Evolutionary conservation across 1,140 invertebrate species (phyloP).

Genomic region (Drosophila subobscura): DNA sequence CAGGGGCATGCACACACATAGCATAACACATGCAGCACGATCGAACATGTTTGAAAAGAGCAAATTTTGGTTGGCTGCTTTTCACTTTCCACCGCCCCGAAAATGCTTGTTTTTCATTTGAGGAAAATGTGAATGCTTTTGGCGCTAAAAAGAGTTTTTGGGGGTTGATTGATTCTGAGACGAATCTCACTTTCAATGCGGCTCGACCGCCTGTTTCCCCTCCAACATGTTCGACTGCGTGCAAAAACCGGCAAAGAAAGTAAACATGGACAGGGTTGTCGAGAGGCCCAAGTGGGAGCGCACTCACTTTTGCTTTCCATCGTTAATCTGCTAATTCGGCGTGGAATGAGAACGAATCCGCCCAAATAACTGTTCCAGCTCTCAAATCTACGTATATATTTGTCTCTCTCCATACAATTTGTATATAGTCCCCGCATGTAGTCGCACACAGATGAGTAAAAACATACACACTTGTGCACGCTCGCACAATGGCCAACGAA

Average conservation of each 20-base stretch:
- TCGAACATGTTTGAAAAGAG: no score
- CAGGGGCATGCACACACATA: no score
- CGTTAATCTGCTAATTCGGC: constrained; percentile 28
- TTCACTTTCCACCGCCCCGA: constrained; percentile 77
- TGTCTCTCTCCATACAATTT: constrained; percentile 9
- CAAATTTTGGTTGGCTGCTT: constrained; percentile 61
- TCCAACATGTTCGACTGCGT: constrained; percentile 53
- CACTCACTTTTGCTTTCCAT: constrained; percentile 40
- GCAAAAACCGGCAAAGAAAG: constrained; percentile 65
- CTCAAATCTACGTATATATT: not conserved
- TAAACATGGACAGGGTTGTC: constrained; percentile 54
- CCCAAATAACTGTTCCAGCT: constrained; percentile 16
- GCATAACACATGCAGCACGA: no score
- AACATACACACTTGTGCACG: constrained; percentile 1
- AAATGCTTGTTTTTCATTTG: constrained; percentile 72
- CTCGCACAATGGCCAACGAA: constrained; percentile 48
- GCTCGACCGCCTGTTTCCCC: constrained; percentile 65
- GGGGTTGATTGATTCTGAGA: constrained; percentile 25
- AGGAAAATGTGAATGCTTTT: constrained; percentile 62
- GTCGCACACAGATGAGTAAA: not conserved
- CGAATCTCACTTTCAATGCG: constrained; percentile 72
- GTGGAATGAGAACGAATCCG: not conserved
- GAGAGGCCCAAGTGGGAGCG: not conserved
- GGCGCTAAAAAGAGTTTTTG: constrained; percentile 50
- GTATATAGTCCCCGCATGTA: constrained; percentile 21